These are phyloP conservation scores for Setipinna tenuifilis DNA, from an alignment of 2,797 vertebrate genomes.

Conservation along the genomic window DNA sequence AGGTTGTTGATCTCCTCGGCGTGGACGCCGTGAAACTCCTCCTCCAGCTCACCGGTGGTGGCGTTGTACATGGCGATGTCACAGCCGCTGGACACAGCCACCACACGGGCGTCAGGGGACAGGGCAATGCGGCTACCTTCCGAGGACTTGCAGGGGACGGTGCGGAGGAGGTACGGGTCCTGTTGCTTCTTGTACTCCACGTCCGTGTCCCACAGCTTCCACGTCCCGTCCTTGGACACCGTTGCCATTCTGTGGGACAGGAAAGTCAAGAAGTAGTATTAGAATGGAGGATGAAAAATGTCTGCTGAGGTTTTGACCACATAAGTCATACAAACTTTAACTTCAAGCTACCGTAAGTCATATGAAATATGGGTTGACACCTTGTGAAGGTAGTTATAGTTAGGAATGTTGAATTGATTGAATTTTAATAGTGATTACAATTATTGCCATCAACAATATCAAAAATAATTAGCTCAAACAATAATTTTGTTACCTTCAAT, in stretches of 20 bases:
- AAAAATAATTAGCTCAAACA: too few relatives aligned
- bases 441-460: too few relatives aligned
- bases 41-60: constrained; percentile 79
- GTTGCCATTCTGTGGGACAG: constrained; percentile 85
- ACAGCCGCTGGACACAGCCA: constrained; percentile 79
- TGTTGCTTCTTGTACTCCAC: constrained; percentile 97
- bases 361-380: too few relatives aligned
- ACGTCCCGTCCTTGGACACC: constrained; percentile 91
- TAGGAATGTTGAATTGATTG: too few relatives aligned
- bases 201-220: constrained; percentile 95
- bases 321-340: neutral
- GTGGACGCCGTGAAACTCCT: constrained; percentile 80
- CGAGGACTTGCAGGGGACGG: constrained; percentile 72
- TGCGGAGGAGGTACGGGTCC: constrained; percentile 89
- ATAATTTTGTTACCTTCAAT: too few relatives aligned
- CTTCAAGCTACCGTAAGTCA: too few relatives aligned
- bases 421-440: too few relatives aligned
- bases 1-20: constrained; percentile 77
- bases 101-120: constrained; percentile 84
- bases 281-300: neutral
- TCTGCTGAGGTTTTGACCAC: neutral
- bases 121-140: constrained; percentile 80
- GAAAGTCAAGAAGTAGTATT: neutral
- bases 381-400: too few relatives aligned
- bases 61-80: constrained; percentile 81